Percentiles rank a stretch among this genome's conserved stretches.
phyloP scores from a whole-genome alignment of 2,888 invertebrate species.

The Lottia scabra region DNA sequence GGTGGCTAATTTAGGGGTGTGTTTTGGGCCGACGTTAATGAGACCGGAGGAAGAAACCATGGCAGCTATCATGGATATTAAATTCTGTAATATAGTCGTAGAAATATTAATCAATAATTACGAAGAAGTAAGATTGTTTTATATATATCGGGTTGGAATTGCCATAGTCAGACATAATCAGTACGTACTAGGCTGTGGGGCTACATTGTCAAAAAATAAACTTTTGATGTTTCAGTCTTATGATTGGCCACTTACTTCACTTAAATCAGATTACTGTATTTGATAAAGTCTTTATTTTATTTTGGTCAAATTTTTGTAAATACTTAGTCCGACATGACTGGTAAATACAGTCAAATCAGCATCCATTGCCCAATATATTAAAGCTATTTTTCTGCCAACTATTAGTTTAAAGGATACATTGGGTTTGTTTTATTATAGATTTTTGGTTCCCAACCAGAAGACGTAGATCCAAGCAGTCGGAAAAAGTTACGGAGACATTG shows the following conservation, averaged over 20 bases:
- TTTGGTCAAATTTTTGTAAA: no score
- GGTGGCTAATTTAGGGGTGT: slow-evolving; percentile 96
- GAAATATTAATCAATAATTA: slow-evolving; percentile 94
- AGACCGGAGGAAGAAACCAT: slow-evolving; percentile 96
- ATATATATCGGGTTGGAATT: not conserved
- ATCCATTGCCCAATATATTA: no score
- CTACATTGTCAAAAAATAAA: no score
- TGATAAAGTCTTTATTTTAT: no score
- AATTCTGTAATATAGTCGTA: slow-evolving; percentile 98
- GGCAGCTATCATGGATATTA: slow-evolving; percentile 97
- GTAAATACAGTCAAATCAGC: no score
- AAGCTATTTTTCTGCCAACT: no score
- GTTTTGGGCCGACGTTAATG: slow-evolving; percentile 96
- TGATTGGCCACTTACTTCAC: no score
- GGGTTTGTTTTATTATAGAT: slow-evolving; percentile 44
- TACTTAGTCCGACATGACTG: no score
- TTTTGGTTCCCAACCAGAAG: slow-evolving; percentile 59
- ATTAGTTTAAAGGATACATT: no score
- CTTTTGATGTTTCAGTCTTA: no score
- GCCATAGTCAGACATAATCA: not conserved
- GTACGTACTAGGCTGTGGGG: no score
- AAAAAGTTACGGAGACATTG: not conserved
- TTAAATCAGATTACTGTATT: no score
- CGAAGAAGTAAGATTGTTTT: slow-evolving; percentile 69
- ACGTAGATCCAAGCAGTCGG: slow-evolving; percentile 41